Base-by-base conservation (phyloP, 2,888 invertebrate species). In the Melieria crassipennis region DNA sequence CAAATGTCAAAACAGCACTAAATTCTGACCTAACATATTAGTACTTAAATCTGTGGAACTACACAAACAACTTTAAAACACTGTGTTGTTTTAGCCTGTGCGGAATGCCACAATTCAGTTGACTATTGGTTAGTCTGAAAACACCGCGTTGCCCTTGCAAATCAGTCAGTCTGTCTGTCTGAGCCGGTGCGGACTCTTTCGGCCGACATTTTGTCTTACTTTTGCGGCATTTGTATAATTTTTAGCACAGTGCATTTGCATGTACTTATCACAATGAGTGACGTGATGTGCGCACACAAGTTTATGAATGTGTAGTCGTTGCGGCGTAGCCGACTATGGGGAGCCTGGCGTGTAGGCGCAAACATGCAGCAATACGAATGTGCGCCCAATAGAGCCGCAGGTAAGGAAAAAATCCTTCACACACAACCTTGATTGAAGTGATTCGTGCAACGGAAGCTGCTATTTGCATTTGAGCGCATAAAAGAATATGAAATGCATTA, bases 351-450 rank as follows among this genome's bases (percentile, higher is more conserved):
- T 30, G 30, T 30, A 30, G 30, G 30, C 30, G 30, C 30, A 2
- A 1, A 30, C 30, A 30, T 30, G 30, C 30, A 30, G 30, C 30
- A n/a, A 56, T 30, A 3, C 56, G 43, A 46, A 69, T 61, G 45
- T 43, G 48, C 43, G 60, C n/a, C 52, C 13, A 45, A 7, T 42
- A 65, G 13, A 52, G 52, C 52, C 52, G 11, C 52, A 52, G 52
- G 52, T 52, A 52, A 52, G 13, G 13, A 61, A 30, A 30, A 30
- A 30, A 30, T 30, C 30, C 46, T 55, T 13, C 9, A 9, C 47
- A 56, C 47, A 65, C 70, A 78, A 76, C 78, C 77, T 78, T 78
- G 76, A 76, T 76, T 75, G 75, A 74, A 76, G 74, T 69, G 64
- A 52, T 71, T 66, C 52, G 63, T 58, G 62, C 58, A 74, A 73